Evolutionary conservation across 2,888 invertebrate species (phyloP), one percentile per base, ranked within the genome.

Genomic region (Troides oblongomaculatus): DNA sequence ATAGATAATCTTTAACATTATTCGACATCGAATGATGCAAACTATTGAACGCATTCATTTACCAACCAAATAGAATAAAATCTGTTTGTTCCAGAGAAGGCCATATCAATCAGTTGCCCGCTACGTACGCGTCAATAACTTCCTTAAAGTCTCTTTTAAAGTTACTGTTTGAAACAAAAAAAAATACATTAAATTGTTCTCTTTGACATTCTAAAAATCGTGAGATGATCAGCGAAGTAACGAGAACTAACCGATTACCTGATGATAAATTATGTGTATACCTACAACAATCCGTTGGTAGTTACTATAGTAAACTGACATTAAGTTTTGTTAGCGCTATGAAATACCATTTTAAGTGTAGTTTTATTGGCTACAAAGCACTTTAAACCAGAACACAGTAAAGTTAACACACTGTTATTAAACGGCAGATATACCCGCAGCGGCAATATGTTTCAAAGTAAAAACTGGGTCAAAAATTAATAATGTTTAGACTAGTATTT

Each of bases 21-120:
- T 6, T n/a, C n/a, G 6, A 53, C 18, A 53, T 53, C n/a, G 53
- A n/a, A 61, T 61, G 61, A 12, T 21, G 21, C 36, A 18, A 25
- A 63, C 10, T 21, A 64, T 58, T 64, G 18, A 17, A 64, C 23
- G 17, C 58, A 36, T 43, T 17, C 43, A 14, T 25, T 57, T 5
- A 23, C 36, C 12, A 21, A 58, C 6, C 53, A 53, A 53, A 53
- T 21, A n/a, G 12, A 58, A 58, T 23, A 58, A 66, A 66, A 66
- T 66, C 66, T 50, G 60, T 61, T 65, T 46, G 53, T 53, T 39
- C 2, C 39, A 58, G 8, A n/a, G 59, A 63, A 68, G 63, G 63
- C 50, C 63, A 59, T 63, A 63, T 68, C 68, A 68, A 68, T 68
- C 23, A 46, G 59, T 17, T 30, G 5, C 6, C 17, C 58, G 62